Evolutionary conservation across 2,888 invertebrate species (phyloP).

Genomic region (Ischnura elegans): DNA sequence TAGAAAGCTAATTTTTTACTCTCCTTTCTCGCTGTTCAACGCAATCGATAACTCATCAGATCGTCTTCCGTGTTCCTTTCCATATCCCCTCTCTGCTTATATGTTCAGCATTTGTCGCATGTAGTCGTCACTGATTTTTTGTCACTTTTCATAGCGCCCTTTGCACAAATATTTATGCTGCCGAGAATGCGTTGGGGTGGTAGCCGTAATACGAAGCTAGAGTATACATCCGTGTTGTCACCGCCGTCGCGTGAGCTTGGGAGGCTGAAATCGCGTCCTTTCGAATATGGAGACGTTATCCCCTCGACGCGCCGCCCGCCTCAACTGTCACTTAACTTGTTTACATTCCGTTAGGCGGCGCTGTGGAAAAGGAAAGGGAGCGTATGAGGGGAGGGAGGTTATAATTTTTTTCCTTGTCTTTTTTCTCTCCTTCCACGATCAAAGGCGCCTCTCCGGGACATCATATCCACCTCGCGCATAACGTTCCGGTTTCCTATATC

Average conservation of each 20-base stretch:
- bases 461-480: background rate
- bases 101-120: too few species aligned
- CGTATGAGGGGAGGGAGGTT: too few species aligned
- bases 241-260: background rate
- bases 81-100: too few species aligned
- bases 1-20: too few species aligned
- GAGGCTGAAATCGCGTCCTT: background rate
- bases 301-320: background rate
- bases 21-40: too few species aligned
- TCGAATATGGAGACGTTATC: background rate
- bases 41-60: too few species aligned
- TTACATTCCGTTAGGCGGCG: background rate
- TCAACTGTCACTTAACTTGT: slow-evolving; percentile 16
- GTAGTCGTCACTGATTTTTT: too few species aligned
- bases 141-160: too few species aligned
- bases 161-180: background rate
- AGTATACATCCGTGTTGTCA: background rate
- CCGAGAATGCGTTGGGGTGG: background rate
- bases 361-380: background rate
- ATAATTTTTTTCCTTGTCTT: background rate
- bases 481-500: too few species aligned
- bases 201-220: background rate
- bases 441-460: background rate
- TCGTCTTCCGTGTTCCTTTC: too few species aligned
- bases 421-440: background rate